phyloP scores from a whole-genome alignment of 30 jellyfish, hydroid and myxozoan genomes.

The Aurelia aurita region DNA sequence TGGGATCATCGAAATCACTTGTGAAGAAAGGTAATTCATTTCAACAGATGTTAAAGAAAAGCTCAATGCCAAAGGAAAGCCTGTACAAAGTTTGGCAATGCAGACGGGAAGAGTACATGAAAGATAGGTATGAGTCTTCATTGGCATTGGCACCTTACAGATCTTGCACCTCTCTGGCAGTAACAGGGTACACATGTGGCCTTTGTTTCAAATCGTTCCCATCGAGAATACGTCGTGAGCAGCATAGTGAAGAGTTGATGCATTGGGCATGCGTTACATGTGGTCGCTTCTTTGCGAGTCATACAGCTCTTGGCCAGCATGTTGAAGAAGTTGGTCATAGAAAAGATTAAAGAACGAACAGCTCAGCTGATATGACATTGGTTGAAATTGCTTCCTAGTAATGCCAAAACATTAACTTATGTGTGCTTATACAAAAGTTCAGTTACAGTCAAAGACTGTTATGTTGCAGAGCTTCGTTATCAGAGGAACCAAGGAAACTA shows the following conservation, averaged over 20 bases:
- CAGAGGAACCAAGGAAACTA: too few species aligned
- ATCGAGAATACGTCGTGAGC: constrained; percentile 60
- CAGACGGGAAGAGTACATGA: constrained; percentile 62
- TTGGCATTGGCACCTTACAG: background rate
- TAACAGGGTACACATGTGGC: constrained; percentile 76
- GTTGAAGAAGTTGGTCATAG: constrained; percentile 66
- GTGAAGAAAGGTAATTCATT: background rate
- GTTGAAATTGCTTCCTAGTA: too few species aligned
- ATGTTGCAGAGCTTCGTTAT: too few species aligned
- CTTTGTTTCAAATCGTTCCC: constrained; percentile 67
- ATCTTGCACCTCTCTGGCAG: constrained; percentile 10
- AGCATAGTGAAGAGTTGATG: constrained; percentile 74
- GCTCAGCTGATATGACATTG: too few species aligned
- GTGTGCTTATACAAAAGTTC: too few species aligned
- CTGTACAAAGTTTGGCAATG: constrained; percentile 58
- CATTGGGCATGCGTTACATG: constrained; percentile 81
- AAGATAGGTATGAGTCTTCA: constrained; percentile 12
- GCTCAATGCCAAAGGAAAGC: constrained; percentile 35
- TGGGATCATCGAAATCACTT: background rate
- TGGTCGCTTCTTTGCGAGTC: constrained; percentile 72
- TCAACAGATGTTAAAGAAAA: background rate
- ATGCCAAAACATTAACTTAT: too few species aligned
- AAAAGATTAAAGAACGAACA: constrained; percentile 28
- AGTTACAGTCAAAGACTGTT: too few species aligned
- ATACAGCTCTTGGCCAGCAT: constrained; percentile 74